Evolutionary conservation across 2,888 invertebrate species (phyloP), one percentile per base, ranked within the genome.

Genomic region (Torymus auratus): DNA sequence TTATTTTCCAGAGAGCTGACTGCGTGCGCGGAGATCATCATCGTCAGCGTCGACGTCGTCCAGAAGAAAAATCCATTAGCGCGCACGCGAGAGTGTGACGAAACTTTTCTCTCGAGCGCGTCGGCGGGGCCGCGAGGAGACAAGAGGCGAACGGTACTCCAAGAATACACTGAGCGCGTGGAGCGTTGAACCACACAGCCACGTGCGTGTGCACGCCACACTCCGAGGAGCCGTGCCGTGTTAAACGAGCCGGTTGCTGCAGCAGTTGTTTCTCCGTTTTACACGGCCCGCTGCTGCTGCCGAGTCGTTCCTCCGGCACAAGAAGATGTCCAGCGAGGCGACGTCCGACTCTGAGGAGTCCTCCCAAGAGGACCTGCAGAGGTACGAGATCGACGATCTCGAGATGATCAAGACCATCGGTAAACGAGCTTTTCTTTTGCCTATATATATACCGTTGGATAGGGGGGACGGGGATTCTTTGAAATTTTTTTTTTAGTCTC

Each of bases 331-430:
- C 17, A 85, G 85, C 17, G 86, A 87, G 13, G 87, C 86, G 72
- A 85, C 84, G 28, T 89, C 89, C 13, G 89, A 89, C 80, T 41
- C 41, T 7, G 89, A 89, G 80, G 89, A 89, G 74, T 88, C 88
- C 78, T 89, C 88, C 14, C 89, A 89, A 83, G 89, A 89, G 77
- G 88, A 89, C 53, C 82, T 85, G 5, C 86, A 85, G 75, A 84
- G 85, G 23, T 94, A 94, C 87, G 93, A 94, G 88, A 91, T 96
- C 85, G 96, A 96, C 84, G 96, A 96, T 89, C 94, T 96, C 87
- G 96, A 96, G 91, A 96, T 96, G 86, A 94, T 96, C 86, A 96
- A 96, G 92, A 96, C 96, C 81, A 96, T 96, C 83, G 96, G 96
- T 96, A 90, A 95, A 96, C 93, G n/a, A 23, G 13, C 0, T 61